Evolutionary conservation across 2,888 invertebrate species (phyloP).

Genomic region (Pheosia tremula): DNA sequence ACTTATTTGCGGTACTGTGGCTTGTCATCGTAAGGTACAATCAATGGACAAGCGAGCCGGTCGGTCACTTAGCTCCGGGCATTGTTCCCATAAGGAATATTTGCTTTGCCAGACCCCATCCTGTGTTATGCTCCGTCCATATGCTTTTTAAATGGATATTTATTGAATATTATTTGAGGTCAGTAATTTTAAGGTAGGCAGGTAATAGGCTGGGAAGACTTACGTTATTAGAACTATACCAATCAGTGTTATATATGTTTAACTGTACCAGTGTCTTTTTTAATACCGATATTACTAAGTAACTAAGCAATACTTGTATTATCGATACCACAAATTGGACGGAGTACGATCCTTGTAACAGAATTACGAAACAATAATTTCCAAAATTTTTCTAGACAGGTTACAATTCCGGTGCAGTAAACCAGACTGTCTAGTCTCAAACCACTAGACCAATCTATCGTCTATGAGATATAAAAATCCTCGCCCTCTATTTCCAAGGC

Average conservation of each 20-base stretch:
- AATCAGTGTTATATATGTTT: no score
- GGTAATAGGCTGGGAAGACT: background rate
- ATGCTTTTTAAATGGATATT: constrained; percentile 60
- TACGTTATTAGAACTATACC: background rate
- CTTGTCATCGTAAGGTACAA: constrained; percentile 82
- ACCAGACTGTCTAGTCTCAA: no score
- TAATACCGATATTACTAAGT: no score
- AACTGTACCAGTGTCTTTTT: no score
- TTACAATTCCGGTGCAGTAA: no score
- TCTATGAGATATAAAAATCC: background rate
- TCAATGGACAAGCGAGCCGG: constrained; percentile 67
- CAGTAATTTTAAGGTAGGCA: background rate
- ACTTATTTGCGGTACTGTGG: constrained; percentile 76
- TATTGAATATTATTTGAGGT: constrained; percentile 47
- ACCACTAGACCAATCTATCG: no score
- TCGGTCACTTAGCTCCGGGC: constrained; percentile 62
- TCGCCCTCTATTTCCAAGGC: background rate
- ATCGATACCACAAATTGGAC: no score
- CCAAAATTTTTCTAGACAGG: no score
- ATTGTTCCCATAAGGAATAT: constrained; percentile 65
- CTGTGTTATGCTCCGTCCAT: constrained; percentile 52
- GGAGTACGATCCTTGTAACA: no score
- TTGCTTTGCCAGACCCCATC: constrained; percentile 38
- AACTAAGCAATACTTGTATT: no score
- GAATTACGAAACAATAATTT: no score